Conservation (phyloP, 2,888 invertebrate genomes). For the Allophyes oxyacanthae region DNA sequence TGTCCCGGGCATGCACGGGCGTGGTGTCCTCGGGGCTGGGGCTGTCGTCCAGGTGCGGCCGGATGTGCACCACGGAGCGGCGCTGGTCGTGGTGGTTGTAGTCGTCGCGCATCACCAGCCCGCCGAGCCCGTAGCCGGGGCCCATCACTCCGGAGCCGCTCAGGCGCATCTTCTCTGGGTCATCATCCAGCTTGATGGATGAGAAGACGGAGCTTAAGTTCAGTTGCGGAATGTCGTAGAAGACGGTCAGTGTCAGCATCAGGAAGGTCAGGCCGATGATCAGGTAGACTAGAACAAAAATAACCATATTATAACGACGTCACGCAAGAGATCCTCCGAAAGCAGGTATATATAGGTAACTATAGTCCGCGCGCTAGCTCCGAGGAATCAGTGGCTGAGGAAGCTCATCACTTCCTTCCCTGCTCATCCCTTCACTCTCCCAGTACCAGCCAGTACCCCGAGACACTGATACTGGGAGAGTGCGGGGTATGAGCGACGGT, state of each 20-base stretch:
- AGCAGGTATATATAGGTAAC: too few species aligned
- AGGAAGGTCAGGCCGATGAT: constrained; percentile 94
- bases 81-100: constrained; percentile 87
- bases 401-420: too few species aligned
- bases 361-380: too few species aligned
- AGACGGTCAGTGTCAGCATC: constrained; percentile 95
- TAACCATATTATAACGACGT: neutral
- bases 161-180: constrained; percentile 92
- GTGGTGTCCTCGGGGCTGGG: constrained; percentile 92
- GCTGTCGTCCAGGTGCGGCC: constrained; percentile 91
- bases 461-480: too few species aligned
- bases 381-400: too few species aligned
- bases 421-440: too few species aligned
- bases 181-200: constrained; percentile 88
- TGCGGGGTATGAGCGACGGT: too few species aligned
- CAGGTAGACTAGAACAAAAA: constrained; percentile 91
- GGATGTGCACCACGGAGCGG: constrained; percentile 91
- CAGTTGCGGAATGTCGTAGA: constrained; percentile 96
- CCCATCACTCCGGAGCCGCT: constrained; percentile 87
- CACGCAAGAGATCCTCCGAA: neutral
- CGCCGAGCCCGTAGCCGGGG: constrained; percentile 84
- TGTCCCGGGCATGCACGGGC: constrained; percentile 89
- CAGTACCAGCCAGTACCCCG: too few species aligned
- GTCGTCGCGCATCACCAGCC: constrained; percentile 83
- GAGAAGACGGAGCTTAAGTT: constrained; percentile 95